These are phyloP conservation scores for Champsocephalus gunnari DNA, from an alignment of 2,797 vertebrate species.

Conservation along the genomic window DNA sequence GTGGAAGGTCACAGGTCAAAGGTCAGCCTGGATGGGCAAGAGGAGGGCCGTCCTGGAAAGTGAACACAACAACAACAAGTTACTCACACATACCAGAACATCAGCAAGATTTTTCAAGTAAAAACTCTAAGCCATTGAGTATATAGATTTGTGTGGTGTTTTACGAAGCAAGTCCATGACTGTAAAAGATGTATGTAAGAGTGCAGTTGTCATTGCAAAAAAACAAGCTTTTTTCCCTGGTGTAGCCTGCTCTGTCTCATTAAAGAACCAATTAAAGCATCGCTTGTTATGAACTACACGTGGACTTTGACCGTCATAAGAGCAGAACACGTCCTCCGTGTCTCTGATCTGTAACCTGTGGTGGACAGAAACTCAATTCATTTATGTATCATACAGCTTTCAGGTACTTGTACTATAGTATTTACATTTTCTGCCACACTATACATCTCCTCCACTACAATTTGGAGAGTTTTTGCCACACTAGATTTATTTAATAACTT, in stretches of 20 bases:
- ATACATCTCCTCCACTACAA: no score
- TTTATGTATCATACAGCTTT: no score
- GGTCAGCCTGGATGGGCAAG: conserved; percentile 67
- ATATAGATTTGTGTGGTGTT: conserved; percentile 88
- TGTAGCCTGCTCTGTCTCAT: conserved; percentile 88
- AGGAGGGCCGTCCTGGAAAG: conserved; percentile 67
- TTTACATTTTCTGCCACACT: no score
- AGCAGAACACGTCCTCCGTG: conserved; percentile 26
- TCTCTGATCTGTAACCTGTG: conserved; percentile 33
- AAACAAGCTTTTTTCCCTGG: conserved; percentile 78
- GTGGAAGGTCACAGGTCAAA: conserved; percentile 78
- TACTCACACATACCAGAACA: conserved; percentile 56
- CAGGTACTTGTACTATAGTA: no score
- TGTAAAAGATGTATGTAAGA: conserved; percentile 88
- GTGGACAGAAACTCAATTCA: no score
- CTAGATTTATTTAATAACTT: no score
- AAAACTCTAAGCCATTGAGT: conserved; percentile 84
- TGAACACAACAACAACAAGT: conserved; percentile 57
- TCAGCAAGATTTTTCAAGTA: conserved; percentile 71
- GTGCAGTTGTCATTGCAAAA: conserved; percentile 85
- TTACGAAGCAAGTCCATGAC: conserved; percentile 84
- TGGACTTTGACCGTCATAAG: conserved; percentile 36
- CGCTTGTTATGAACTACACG: conserved; percentile 77
- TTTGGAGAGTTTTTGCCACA: no score
- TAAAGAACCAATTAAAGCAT: conserved; percentile 80